Evolutionary conservation across 1,140 invertebrate genomes (phyloP).

Genomic region (Chlorops oryzae): DNA sequence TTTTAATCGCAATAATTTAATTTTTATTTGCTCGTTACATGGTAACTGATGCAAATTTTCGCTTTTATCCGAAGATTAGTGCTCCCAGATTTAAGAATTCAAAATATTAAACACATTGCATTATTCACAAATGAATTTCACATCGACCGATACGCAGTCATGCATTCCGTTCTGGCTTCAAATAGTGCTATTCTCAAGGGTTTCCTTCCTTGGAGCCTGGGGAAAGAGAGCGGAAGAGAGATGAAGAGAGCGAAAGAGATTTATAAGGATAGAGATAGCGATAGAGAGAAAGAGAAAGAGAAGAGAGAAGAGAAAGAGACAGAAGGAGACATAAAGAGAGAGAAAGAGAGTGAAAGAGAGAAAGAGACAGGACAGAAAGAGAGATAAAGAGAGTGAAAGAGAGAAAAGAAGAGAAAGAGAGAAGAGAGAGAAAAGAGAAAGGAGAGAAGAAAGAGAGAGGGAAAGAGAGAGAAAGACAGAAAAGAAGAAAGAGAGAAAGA

Average conservation of each 20-base stretch:
- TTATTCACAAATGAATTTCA: too few relatives aligned
- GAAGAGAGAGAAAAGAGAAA: background rate
- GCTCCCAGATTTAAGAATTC: too few relatives aligned
- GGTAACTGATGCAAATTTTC: too few relatives aligned
- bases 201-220: too few relatives aligned
- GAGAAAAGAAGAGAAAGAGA: background rate
- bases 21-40: too few relatives aligned
- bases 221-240: too few relatives aligned
- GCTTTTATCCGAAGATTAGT: too few relatives aligned
- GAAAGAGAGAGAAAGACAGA: background rate
- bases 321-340: background rate
- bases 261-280: background rate
- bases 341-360: background rate
- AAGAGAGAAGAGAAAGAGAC: background rate
- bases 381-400: background rate
- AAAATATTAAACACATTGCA: too few relatives aligned
- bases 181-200: too few relatives aligned
- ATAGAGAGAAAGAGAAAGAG: background rate
- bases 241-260: background rate
- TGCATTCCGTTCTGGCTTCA: too few relatives aligned
- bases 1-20: too few relatives aligned
- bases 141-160: too few relatives aligned
- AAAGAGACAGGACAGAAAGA: background rate
- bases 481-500: background rate
- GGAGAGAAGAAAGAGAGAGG: background rate